Percentiles rank a stretch among this genome's conserved stretches.
Conservation (phyloP, 2,113 vertebrate species). For the Siniperca knerii region DNA sequence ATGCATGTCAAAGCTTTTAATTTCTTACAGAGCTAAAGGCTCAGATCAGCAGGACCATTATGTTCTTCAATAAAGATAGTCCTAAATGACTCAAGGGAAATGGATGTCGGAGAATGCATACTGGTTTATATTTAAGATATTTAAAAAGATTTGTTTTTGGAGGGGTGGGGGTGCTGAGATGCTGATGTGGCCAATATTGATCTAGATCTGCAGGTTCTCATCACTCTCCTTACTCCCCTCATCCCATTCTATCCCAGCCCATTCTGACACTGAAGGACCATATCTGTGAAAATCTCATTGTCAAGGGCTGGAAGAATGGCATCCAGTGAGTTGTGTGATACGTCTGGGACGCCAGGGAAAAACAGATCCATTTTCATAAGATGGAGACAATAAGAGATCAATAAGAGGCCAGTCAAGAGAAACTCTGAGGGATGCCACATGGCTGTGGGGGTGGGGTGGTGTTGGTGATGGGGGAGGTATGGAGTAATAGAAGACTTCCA, state of each 20-base stretch:
- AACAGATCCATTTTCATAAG: conserved; percentile 88
- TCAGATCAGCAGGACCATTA: neutral
- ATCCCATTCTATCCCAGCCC: conserved; percentile 13
- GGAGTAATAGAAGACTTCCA: conserved; percentile 52
- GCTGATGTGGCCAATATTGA: conserved; percentile 57
- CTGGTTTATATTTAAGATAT: conserved; percentile 34
- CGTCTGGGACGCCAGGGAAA: conserved; percentile 67
- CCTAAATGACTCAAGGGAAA: neutral
- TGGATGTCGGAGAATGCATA: neutral
- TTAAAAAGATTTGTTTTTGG: conserved; percentile 45
- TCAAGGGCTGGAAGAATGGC: conserved; percentile 69
- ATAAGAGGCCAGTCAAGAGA: conserved; percentile 73
- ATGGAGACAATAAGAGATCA: conserved; percentile 81
- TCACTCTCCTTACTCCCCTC: conserved; percentile 16
- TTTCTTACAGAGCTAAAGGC: neutral
- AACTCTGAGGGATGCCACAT: conserved; percentile 39
- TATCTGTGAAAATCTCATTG: conserved; percentile 76
- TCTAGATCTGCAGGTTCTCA: conserved; percentile 32
- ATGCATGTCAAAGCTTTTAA: neutral
- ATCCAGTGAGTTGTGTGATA: conserved; percentile 85
- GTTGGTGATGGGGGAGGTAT: conserved; percentile 15
- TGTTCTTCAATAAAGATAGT: neutral
- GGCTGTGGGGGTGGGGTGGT: neutral
- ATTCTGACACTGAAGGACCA: conserved; percentile 17
- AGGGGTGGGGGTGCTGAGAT: neutral